These are phyloP conservation scores for Limnothrissa miodon DNA, from an alignment of 2,113 vertebrate species.

Conservation along the genomic window DNA sequence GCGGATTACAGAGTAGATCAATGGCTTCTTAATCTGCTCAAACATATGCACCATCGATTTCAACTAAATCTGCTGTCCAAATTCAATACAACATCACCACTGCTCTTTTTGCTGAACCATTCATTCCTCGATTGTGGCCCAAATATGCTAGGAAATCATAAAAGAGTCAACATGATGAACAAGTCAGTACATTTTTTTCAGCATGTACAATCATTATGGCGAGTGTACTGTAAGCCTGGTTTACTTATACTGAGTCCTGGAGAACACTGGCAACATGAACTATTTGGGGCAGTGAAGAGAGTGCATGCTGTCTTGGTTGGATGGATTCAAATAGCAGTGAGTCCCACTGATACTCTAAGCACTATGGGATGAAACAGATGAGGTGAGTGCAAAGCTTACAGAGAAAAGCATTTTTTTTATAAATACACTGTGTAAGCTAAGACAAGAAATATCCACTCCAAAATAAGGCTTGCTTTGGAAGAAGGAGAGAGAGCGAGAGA, in stretches of 20 bases:
- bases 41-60: constrained; percentile 45
- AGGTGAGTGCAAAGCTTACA: neutral
- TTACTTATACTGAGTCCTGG: neutral
- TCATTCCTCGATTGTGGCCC: neutral
- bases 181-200: neutral
- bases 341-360: neutral
- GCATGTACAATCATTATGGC: neutral
- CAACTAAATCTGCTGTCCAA: constrained; percentile 30
- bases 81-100: constrained; percentile 28
- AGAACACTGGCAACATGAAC: neutral
- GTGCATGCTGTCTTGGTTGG: neutral
- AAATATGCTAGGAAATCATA: constrained; percentile 13
- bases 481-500: neutral
- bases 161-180: constrained; percentile 17
- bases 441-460: constrained; percentile 27
- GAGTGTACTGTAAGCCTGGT: neutral
- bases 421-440: constrained; percentile 28
- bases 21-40: constrained; percentile 41
- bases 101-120: neutral
- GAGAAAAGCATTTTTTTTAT: constrained; percentile 20
- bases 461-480: constrained; percentile 31
- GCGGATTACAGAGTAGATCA: constrained; percentile 36
- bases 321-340: neutral
- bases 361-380: neutral
- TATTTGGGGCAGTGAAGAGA: neutral